Percentiles rank a stretch among this genome's conserved stretches.
Evolutionary conservation across 2,888 invertebrate species (phyloP).

Genomic region (Drosophila acutilabella): DNA sequence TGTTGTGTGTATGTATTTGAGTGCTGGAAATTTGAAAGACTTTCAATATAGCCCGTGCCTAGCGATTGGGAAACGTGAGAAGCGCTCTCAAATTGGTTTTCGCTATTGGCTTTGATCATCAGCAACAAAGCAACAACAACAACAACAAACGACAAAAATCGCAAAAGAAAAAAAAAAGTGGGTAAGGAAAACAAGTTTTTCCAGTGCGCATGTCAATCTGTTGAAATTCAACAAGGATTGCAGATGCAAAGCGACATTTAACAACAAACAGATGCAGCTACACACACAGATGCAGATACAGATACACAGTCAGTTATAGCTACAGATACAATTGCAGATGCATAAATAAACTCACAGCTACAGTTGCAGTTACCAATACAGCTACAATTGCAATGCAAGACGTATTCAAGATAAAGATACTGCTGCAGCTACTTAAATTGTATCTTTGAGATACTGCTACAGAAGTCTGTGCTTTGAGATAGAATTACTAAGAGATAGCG

Average conservation of each 20-base stretch:
- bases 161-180: conserved; percentile 5
- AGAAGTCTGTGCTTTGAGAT: not conserved
- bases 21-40: conserved; percentile 65
- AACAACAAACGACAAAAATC: conserved; percentile 9
- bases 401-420: not conserved
- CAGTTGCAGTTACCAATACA: not conserved
- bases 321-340: not conserved
- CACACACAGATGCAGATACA: conserved; percentile 2
- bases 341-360: not conserved
- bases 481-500: not conserved
- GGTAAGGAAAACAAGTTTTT: conserved; percentile 63
- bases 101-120: conserved; percentile 62
- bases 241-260: conserved; percentile 45
- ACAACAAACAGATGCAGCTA: not conserved
- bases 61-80: conserved; percentile 68
- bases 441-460: not conserved
- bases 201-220: conserved; percentile 67
- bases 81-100: conserved; percentile 58
- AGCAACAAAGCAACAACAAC: conserved; percentile 29
- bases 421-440: not conserved
- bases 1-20: conserved; percentile 18
- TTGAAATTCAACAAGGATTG: conserved; percentile 45
- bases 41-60: conserved; percentile 64
- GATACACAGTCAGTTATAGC: not conserved
- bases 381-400: too few relatives aligned